A percentile compares a stretch with the other conserved stretches of the same genome.
Evolutionary conservation across 2,888 invertebrate species (phyloP).

Genomic region (Nomada fabriciana): DNA sequence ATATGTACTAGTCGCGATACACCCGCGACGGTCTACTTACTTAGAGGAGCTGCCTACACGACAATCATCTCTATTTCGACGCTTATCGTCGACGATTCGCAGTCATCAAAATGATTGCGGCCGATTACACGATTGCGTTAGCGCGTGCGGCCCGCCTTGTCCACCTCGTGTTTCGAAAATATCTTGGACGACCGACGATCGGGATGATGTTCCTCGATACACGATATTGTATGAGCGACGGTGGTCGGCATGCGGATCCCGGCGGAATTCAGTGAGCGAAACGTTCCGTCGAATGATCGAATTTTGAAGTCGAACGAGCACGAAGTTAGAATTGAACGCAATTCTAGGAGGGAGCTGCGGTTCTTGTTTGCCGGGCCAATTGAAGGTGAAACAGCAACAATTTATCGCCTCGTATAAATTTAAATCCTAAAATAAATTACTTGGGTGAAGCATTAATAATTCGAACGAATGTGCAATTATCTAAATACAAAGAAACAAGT

Average conservation of each 20-base stretch:
- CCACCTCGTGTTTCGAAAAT: background rate
- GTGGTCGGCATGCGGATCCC: background rate
- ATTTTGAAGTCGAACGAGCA: constrained; percentile 42
- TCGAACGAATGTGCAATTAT: too few relatives aligned
- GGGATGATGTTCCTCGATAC: background rate
- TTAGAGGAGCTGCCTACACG: constrained; percentile 81
- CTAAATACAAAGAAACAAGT: too few relatives aligned
- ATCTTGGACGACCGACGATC: background rate
- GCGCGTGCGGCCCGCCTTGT: constrained; percentile 71
- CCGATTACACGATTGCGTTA: constrained; percentile 83
- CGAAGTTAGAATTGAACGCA: constrained; percentile 45
- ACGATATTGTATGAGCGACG: background rate
- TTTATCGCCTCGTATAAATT: too few relatives aligned
- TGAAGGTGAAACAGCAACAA: constrained; percentile 2
- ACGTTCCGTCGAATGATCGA: constrained; percentile 42
- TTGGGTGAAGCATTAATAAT: too few relatives aligned
- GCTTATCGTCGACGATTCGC: constrained; percentile 81
- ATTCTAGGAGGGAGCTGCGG: constrained; percentile 21
- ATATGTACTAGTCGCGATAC: constrained; percentile 53
- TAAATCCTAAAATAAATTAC: too few relatives aligned
- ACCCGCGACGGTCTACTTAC: constrained; percentile 75
- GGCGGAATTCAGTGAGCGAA: constrained; percentile 24
- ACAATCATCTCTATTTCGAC: constrained; percentile 82
- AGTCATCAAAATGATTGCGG: constrained; percentile 83
- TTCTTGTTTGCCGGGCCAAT: constrained; percentile 44